A percentile compares a stretch with the other conserved stretches of the same genome.
phyloP scores from a whole-genome alignment of 2,797 vertebrate species.

The Pseudocheirus occidentalis region DNA sequence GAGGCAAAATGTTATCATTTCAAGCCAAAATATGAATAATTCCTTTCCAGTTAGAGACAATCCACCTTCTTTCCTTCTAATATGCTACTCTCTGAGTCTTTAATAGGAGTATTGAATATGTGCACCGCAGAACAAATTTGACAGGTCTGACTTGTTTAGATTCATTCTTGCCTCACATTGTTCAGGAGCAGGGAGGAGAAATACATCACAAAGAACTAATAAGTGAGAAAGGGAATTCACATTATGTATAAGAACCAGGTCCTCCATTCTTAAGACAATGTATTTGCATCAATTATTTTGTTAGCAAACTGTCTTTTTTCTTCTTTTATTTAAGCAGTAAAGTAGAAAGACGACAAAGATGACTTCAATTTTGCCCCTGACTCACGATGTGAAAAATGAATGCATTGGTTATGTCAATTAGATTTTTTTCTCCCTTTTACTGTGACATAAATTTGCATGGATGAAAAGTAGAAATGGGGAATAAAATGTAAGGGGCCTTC shows the following conservation, averaged over 20 bases:
- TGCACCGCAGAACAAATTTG: not conserved
- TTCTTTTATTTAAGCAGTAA: not conserved
- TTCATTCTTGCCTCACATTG: not conserved
- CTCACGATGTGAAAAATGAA: not conserved
- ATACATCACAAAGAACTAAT: constrained; percentile 11
- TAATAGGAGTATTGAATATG: not conserved
- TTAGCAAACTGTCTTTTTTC: not conserved
- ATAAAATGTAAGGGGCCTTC: not conserved
- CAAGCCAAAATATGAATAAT: not conserved
- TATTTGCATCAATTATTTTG: not conserved
- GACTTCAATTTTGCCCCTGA: not conserved
- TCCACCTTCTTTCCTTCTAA: not conserved
- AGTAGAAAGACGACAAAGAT: not conserved
- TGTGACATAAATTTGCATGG: not conserved
- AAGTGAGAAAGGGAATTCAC: not conserved
- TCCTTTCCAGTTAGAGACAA: constrained; percentile 35
- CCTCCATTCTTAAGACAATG: not conserved
- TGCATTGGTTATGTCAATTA: not conserved
- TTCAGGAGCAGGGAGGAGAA: constrained; percentile 14
- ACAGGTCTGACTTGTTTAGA: constrained; percentile 31
- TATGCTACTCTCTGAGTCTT: constrained; percentile 20
- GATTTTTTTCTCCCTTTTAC: not conserved
- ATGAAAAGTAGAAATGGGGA: not conserved
- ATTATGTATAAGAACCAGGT: not conserved
- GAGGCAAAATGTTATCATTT: not conserved